Evolutionary conservation across 1,140 invertebrate genomes (phyloP).

Genomic region (Aphaenogaster floridana): DNA sequence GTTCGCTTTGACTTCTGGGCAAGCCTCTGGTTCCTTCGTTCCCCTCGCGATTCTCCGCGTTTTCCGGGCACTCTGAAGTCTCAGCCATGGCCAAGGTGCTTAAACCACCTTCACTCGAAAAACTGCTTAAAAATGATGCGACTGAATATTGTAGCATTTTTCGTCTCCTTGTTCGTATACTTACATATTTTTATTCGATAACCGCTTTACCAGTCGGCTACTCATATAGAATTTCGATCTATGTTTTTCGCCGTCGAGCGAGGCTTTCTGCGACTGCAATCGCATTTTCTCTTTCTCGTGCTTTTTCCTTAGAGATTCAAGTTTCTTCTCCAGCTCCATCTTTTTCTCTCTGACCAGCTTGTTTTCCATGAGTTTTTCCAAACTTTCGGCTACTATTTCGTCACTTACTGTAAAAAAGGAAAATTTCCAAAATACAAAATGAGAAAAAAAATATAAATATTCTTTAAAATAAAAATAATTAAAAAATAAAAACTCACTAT

Average conservation of each 20-base stretch:
- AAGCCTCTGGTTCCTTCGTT: slow-evolving; percentile 85
- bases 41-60: slow-evolving; percentile 83
- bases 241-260: slow-evolving; percentile 88
- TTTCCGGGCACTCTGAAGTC: slow-evolving; percentile 83
- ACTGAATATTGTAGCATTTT: slow-evolving; percentile 18
- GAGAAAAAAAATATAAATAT: slow-evolving; percentile 36
- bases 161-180: slow-evolving; percentile 76
- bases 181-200: slow-evolving; percentile 95
- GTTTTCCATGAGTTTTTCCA: slow-evolving; percentile 93
- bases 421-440: neutral
- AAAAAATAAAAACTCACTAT: slow-evolving; percentile 74
- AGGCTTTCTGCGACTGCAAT: slow-evolving; percentile 88
- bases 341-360: slow-evolving; percentile 94
- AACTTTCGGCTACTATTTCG: slow-evolving; percentile 91
- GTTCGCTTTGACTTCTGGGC: slow-evolving; percentile 90
- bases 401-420: slow-evolving; percentile 84
- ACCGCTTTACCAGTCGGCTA: slow-evolving; percentile 92
- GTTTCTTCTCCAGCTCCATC: slow-evolving; percentile 94
- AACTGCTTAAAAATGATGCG: slow-evolving; percentile 78
- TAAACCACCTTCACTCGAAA: slow-evolving; percentile 79
- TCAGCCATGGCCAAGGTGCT: slow-evolving; percentile 77
- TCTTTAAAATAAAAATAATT: slow-evolving; percentile 11
- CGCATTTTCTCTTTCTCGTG: slow-evolving; percentile 93
- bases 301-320: slow-evolving; percentile 94
- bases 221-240: slow-evolving; percentile 91